Percentiles rank a stretch among this genome's conserved stretches.
phyloP scores from a whole-genome alignment of 2,797 vertebrate species.

The Chlorospingus semifuscus region DNA sequence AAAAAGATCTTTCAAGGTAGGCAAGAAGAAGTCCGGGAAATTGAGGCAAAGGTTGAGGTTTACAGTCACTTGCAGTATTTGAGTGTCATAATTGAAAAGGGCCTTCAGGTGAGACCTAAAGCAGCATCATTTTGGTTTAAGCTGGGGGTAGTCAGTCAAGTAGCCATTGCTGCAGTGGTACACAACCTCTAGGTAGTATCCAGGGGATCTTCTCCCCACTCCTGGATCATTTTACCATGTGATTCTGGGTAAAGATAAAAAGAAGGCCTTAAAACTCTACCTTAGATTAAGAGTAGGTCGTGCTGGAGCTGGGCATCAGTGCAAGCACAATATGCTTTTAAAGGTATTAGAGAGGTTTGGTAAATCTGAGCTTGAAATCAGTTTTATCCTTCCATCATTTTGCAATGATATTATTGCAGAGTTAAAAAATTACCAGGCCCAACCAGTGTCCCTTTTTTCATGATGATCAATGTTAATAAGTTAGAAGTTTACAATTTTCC shows the following conservation, averaged over 20 bases:
- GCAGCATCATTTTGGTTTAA: background rate
- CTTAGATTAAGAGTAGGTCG: background rate
- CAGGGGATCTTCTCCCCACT: background rate
- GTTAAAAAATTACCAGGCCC: background rate
- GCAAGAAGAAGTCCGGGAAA: background rate
- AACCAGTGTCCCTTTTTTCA: background rate
- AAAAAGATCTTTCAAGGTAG: background rate
- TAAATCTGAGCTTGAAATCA: background rate
- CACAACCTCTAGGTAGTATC: background rate
- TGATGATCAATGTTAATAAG: background rate
- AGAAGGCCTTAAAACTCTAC: background rate
- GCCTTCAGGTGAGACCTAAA: background rate
- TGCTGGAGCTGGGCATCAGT: background rate
- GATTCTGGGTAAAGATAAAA: background rate
- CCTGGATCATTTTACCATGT: background rate
- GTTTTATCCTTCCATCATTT: background rate
- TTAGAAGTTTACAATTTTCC: background rate
- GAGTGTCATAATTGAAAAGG: background rate
- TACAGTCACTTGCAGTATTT: background rate
- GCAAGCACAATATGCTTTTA: background rate
- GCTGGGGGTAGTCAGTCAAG: background rate
- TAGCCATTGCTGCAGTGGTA: background rate
- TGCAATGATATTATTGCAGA: background rate
- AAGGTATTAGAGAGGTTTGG: background rate
- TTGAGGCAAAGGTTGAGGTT: background rate